Conservation (phyloP, 1,140 invertebrate species). For the Trachelipus rathkii region DNA sequence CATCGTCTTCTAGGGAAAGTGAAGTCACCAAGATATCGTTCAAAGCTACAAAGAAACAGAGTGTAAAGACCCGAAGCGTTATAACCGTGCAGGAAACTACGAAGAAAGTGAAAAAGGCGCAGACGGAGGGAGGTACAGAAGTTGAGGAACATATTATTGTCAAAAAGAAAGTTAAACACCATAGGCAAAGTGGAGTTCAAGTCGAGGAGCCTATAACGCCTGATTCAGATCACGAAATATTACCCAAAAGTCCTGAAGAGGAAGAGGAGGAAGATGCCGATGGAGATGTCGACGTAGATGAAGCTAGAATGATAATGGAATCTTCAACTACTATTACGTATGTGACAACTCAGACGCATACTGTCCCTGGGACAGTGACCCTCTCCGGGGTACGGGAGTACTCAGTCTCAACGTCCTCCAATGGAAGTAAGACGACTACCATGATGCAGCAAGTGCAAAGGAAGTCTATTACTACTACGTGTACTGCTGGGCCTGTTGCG, state of each 20-base stretch:
- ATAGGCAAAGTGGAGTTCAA: conserved; percentile 9
- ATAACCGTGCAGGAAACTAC: conserved; percentile 45
- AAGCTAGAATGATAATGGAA: conserved; percentile 33
- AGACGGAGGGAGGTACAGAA: conserved; percentile 39
- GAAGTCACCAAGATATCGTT: conserved; percentile 44
- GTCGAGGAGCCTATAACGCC: conserved; percentile 14
- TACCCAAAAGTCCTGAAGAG: conserved; percentile 31
- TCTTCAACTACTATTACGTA: conserved; percentile 35
- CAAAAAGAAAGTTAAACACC: conserved; percentile 43
- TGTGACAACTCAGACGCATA: conserved; percentile 38
- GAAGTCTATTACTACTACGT: conserved; percentile 41
- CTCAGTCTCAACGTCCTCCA: conserved; percentile 33
- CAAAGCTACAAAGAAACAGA: conserved; percentile 39
- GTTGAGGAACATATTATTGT: conserved; percentile 44
- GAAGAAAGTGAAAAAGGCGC: conserved; percentile 44
- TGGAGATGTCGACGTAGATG: no score
- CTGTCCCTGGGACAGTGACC: conserved; percentile 37
- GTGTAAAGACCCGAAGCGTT: conserved; percentile 40
- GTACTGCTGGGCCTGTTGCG: conserved; percentile 29
- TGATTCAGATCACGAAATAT: conserved; percentile 40
- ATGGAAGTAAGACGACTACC: conserved; percentile 39
- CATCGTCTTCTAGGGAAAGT: conserved; percentile 40
- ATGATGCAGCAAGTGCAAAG: conserved; percentile 40
- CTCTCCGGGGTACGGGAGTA: conserved; percentile 39
- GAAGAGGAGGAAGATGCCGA: background rate